Base-by-base conservation (phyloP, 2,113 vertebrate genomes). In the Solea solea region DNA sequence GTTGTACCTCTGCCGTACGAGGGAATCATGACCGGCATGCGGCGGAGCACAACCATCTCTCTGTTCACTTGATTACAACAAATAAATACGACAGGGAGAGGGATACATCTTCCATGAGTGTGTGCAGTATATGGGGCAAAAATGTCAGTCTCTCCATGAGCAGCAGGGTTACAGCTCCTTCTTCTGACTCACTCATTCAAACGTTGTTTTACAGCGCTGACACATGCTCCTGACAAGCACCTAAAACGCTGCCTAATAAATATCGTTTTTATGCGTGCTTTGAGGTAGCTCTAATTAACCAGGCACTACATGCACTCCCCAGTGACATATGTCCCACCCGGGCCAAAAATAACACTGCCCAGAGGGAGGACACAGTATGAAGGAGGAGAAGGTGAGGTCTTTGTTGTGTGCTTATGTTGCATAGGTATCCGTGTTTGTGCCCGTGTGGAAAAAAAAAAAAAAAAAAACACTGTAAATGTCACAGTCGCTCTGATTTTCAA, bases 271-370 rank as follows among this genome's bases (percentile, higher is more conserved):
- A 90, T 81, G 87, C 78, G 74, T 56, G 76, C 85, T 89, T 92
- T 88, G 89, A 92, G 91, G 84, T 92, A 87, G 83, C 83, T 72
- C 81, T 90, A 93, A 94, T 94, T 91, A 93, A 86, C 80, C 85
- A 81, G 86, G 85, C 78, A 74, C 80, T 61, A 74, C 88, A 81
- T 60, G 64, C 77, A 70, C 86, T 85, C 84, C 85, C 64, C 76
- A 64, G 84, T 93, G 93, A 93, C 92, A 92, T 81, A 89, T 76
- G 88, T 86, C 82, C 85, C 45, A 53, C 34, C 53, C 25, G 55
- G 62, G 93, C 93, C 93, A 93, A 91, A 86, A 92, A 91, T 78
- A 94, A 94, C 90, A 93, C 65, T 2, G 46, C 48, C 58, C n/a
- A 13, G 69, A 63, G 45, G 46, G 75, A 74, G 67, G 74, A 74